Evolutionary conservation across 2,888 invertebrate species (phyloP), one percentile per base, ranked within the genome.

Genomic region (Parnassius apollo): DNA sequence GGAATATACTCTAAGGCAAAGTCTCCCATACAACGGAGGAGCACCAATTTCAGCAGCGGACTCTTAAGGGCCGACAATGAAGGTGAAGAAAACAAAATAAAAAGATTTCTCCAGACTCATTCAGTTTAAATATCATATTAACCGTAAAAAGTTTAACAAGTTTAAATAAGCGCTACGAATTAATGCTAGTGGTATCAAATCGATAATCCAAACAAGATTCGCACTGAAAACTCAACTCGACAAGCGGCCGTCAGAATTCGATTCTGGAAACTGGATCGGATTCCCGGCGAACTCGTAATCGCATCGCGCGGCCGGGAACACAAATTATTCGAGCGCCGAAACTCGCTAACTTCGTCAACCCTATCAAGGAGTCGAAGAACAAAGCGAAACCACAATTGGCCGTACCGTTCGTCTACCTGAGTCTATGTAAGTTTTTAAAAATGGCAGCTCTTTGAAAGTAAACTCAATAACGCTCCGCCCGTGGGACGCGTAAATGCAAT

Each of bases 401-500:
- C 79, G 80, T 78, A 74, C 71, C 76, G 73, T 75, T 75, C 80
- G 67, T 69, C 70, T 79, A 87, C 88, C 88, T 87, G 88, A 86
- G 79, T 80, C 84, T 81, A 81, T 82, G 85, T 81, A 82, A 88
- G 88, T 78, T 88, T 89, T 89, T 87, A 88, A 90, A 90, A 90
- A 89, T 88, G 88, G 86, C 86, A 81, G 85, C 85, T 89, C 89
- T 91, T 89, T 89, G 90, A 90, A 78, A 79, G 49, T 65, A 83
- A 89, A 91, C 83, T 89, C 89, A 82, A 91, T 91, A 87, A 88
- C 80, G 81, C 77, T 75, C 72, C 77, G 83, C 88, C 86, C 86
- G 83, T 83, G 91, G 90, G 90, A 91, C 88, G 90, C 86, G 88
- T 83, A 90, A 90, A 91, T 89, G 83, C 81, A 88, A 91, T 91